A percentile compares a stretch with the other conserved stretches of the same genome.
These are phyloP conservation scores for Clunio marinus DNA, from an alignment of 2,888 invertebrate genomes.

Conservation along the genomic window DNA sequence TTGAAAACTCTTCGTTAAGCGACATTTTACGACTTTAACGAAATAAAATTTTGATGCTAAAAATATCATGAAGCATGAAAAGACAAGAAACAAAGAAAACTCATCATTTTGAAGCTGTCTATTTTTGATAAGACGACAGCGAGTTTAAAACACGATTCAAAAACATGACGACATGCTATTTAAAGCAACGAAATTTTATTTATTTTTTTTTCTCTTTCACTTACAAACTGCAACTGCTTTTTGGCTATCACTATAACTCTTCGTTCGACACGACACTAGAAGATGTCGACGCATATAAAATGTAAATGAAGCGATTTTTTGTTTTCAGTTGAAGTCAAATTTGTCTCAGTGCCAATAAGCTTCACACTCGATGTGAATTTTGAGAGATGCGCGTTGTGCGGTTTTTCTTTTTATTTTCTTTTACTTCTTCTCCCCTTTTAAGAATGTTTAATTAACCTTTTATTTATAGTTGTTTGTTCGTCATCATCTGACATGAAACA, in stretches of 20 bases:
- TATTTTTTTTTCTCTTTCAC: no score
- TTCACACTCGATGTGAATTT: constrained; percentile 27
- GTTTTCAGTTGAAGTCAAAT: constrained; percentile 9
- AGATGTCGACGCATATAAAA: constrained; percentile 7
- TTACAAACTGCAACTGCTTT: not conserved
- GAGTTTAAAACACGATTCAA: not conserved
- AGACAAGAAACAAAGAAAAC: no score
- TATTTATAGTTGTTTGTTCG: constrained; percentile 39
- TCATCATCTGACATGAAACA: constrained; percentile 1
- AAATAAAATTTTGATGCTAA: no score
- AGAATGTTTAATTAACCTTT: constrained; percentile 40
- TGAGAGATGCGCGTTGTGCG: constrained; percentile 32
- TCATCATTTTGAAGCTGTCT: constrained; percentile 6
- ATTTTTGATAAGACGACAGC: constrained; percentile 24
- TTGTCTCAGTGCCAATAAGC: constrained; percentile 39
- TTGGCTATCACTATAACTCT: not conserved
- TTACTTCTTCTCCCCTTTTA: constrained; percentile 7
- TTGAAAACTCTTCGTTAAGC: no score
- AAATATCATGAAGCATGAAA: no score
- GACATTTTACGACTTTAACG: no score
- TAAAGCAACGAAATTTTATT: no score
- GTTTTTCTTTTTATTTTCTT: constrained; percentile 1
- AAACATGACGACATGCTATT: constrained; percentile 13
- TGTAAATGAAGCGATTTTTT: constrained; percentile 33
- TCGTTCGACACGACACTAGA: constrained; percentile 12